Conservation (phyloP, 2,888 invertebrate species). For the Brachylomia viminalis region DNA sequence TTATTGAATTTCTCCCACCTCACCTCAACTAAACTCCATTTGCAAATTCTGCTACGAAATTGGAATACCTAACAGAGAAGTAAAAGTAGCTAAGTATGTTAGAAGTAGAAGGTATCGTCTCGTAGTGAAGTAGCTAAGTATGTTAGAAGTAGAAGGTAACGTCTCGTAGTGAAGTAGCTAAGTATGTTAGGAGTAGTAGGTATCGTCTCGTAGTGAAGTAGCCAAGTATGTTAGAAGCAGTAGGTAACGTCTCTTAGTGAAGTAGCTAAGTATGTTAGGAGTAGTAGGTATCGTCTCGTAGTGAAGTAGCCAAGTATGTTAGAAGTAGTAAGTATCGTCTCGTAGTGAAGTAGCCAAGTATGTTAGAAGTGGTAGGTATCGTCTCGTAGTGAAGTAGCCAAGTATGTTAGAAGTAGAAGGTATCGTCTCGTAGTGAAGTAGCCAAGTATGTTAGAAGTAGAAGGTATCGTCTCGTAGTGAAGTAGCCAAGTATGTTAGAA, state of each 20-base stretch:
- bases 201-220: slow-evolving; percentile 61
- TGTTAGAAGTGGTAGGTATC: slow-evolving; percentile 34
- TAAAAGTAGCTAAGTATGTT: slow-evolving; percentile 16
- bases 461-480: slow-evolving; percentile 51
- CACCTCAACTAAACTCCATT: slow-evolving; percentile 28
- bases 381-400: slow-evolving; percentile 63
- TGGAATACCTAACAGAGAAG: slow-evolving; percentile 38
- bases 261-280: no score
- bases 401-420: no score
- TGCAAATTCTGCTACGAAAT: slow-evolving; percentile 52
- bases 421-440: slow-evolving; percentile 61
- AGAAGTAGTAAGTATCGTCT: slow-evolving; percentile 38
- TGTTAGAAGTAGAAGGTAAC: slow-evolving; percentile 35
- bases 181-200: no score
- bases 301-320: no score
- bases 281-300: slow-evolving; percentile 43
- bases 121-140: slow-evolving; percentile 66
- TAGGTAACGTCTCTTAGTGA: no score
- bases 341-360: slow-evolving; percentile 66
- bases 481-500: no score
- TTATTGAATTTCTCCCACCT: slow-evolving; percentile 33
- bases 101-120: slow-evolving; percentile 35
- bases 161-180: slow-evolving; percentile 63
- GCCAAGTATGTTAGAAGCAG: no score
- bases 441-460: no score